Conservation (phyloP, 2,113 vertebrate species). For the Hypanus sabinus region DNA sequence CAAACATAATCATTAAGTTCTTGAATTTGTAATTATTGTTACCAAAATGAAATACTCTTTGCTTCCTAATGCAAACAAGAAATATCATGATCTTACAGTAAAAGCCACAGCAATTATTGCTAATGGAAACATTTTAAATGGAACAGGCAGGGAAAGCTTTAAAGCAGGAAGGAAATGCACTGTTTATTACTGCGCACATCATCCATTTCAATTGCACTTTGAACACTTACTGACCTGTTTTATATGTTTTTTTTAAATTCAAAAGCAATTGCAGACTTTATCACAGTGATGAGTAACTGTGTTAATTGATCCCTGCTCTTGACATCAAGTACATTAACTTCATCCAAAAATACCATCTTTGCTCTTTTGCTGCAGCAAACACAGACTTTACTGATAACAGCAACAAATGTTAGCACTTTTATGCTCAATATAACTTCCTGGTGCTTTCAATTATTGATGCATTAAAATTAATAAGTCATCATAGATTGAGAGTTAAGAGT, state of each 20-base stretch:
- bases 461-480: neutral
- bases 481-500: neutral
- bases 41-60: neutral
- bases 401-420: neutral
- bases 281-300: neutral
- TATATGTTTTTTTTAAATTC: slow-evolving; percentile 20
- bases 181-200: neutral
- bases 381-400: neutral
- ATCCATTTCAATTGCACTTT: slow-evolving; percentile 30
- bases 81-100: slow-evolving; percentile 27
- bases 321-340: slow-evolving; percentile 10
- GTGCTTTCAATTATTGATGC: too few relatives aligned
- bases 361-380: slow-evolving; percentile 3
- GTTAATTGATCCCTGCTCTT: slow-evolving; percentile 11
- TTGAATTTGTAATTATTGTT: neutral
- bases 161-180: slow-evolving; percentile 27
- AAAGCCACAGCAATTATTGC: slow-evolving; percentile 29
- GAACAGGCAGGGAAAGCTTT: slow-evolving; percentile 24
- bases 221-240: slow-evolving; percentile 27
- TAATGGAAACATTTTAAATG: slow-evolving; percentile 35
- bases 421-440: neutral
- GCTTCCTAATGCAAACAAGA: slow-evolving; percentile 5
- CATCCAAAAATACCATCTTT: neutral
- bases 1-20: neutral
- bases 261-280: neutral